Evolutionary conservation across 1,140 invertebrate genomes (phyloP).

Genomic region (Bombus consobrinus): DNA sequence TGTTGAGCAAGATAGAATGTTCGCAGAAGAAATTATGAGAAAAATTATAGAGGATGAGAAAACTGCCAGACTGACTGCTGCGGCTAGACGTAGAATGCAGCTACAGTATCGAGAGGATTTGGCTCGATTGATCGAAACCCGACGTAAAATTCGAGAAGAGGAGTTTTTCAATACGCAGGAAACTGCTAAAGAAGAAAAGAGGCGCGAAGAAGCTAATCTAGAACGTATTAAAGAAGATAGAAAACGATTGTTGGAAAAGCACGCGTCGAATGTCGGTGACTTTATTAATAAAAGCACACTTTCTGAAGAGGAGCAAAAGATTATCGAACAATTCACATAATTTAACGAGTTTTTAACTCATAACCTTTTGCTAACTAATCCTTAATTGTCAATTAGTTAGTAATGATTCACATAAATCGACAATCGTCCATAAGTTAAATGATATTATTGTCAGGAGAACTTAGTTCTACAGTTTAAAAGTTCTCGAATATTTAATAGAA

Average conservation of each 20-base stretch:
- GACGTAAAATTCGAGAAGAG: slow-evolving; percentile 59
- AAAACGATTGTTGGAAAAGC: slow-evolving; percentile 64
- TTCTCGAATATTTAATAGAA: background rate
- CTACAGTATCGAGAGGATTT: slow-evolving; percentile 70
- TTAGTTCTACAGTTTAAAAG: background rate
- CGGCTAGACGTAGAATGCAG: slow-evolving; percentile 64
- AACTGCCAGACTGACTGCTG: slow-evolving; percentile 57
- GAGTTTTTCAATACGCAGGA: slow-evolving; percentile 56
- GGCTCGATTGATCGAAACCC: slow-evolving; percentile 65
- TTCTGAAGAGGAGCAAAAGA: slow-evolving; percentile 60
- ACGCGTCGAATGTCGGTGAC: slow-evolving; percentile 64
- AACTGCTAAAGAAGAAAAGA: slow-evolving; percentile 90
- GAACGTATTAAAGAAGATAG: slow-evolving; percentile 61
- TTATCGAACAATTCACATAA: background rate
- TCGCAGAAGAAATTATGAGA: slow-evolving; percentile 68
- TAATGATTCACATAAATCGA: too few relatives aligned
- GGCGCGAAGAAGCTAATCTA: slow-evolving; percentile 87
- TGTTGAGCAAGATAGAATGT: slow-evolving; percentile 62
- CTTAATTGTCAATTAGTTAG: too few relatives aligned
- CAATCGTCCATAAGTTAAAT: too few relatives aligned
- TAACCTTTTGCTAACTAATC: too few relatives aligned
- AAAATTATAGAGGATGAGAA: slow-evolving; percentile 70
- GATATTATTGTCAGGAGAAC: background rate
- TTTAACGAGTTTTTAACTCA: background rate
- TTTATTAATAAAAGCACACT: slow-evolving; percentile 65